These are phyloP conservation scores for Limnephilus lunatus DNA, from an alignment of 2,888 invertebrate genomes.

Conservation along the genomic window DNA sequence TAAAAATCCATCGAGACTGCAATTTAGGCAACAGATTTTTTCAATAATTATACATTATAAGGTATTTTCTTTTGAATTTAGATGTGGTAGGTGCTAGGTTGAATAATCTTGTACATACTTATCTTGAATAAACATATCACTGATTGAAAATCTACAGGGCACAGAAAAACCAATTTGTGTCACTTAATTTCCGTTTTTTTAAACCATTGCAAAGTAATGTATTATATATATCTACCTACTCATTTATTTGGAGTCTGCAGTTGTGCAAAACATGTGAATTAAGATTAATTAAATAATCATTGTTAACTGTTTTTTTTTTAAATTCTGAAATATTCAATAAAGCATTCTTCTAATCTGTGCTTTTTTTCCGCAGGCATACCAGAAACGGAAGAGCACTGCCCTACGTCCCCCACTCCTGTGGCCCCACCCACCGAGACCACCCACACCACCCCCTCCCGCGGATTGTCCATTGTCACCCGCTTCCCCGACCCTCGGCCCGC, in stretches of 20 bases:
- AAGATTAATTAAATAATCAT: too few species aligned
- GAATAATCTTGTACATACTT: too few species aligned
- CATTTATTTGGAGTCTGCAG: too few species aligned
- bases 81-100: too few species aligned
- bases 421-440: conserved; percentile 32
- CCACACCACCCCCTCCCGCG: conserved; percentile 43
- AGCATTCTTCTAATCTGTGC: neutral
- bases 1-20: neutral
- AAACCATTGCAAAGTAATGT: neutral
- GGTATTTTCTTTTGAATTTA: too few species aligned
- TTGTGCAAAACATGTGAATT: too few species aligned
- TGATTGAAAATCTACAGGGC: too few species aligned
- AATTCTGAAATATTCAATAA: neutral
- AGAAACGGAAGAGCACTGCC: conserved; percentile 65
- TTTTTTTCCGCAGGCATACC: conserved; percentile 25
- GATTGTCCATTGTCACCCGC: conserved; percentile 57
- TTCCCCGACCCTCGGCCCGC: conserved; percentile 65
- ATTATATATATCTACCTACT: neutral
- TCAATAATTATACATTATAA: neutral
- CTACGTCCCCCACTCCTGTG: conserved; percentile 29
- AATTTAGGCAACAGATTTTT: neutral
- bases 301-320: neutral
- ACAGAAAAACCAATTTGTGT: too few species aligned
- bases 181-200: neutral
- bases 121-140: too few species aligned